These are phyloP conservation scores for Calosoma granatense DNA, from an alignment of 1,140 invertebrate genomes.

Conservation along the genomic window DNA sequence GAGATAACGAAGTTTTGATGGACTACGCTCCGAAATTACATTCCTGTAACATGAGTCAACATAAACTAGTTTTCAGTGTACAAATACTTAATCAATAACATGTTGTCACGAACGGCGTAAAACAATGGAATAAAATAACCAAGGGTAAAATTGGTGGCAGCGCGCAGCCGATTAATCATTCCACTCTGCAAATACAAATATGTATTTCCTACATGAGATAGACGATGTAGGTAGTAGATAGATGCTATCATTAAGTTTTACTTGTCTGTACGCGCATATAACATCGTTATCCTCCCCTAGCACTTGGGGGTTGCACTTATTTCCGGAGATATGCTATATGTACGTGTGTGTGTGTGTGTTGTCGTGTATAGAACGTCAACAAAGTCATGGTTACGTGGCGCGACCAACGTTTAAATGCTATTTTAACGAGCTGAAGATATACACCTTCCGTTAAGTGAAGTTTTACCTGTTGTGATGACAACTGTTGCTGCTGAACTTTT, in stretches of 20 bases:
- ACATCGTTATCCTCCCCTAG: neutral
- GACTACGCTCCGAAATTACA: too few species aligned
- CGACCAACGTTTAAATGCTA: slow-evolving; percentile 1
- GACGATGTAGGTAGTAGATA: too few species aligned
- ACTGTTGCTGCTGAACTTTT: slow-evolving; percentile 5
- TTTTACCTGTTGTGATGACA: slow-evolving; percentile 6
- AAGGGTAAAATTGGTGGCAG: neutral
- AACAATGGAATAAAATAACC: neutral
- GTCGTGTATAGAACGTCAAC: neutral
- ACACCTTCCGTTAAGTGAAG: neutral
- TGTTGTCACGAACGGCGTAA: too few species aligned
- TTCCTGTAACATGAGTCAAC: too few species aligned
- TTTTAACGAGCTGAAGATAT: neutral
- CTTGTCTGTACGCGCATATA: too few species aligned
- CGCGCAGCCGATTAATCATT: neutral
- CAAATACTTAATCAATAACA: neutral
- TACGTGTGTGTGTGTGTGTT: too few species aligned
- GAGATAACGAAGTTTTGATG: too few species aligned
- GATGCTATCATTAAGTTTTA: too few species aligned
- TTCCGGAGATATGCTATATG: too few species aligned
- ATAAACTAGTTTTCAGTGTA: too few species aligned
- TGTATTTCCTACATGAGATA: neutral
- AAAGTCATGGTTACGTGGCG: neutral
- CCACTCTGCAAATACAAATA: neutral
- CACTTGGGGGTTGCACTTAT: neutral